Base-by-base conservation (phyloP, 2,888 invertebrate genomes). In the Cylloceria caligata region DNA sequence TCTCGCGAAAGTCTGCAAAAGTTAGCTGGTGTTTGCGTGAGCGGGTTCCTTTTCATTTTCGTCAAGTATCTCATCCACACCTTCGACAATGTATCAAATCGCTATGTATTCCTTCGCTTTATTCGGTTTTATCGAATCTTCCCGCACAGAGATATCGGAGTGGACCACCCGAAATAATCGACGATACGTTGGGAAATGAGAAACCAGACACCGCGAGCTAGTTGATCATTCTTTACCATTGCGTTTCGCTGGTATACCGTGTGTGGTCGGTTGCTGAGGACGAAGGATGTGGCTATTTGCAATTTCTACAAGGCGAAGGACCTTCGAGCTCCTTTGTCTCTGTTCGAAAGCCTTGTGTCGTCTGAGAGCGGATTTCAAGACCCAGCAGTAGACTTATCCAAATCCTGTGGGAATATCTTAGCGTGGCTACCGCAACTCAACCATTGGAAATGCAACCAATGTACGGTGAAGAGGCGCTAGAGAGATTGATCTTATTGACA, bases 111-210 rank as follows among this genome's bases (percentile, higher is more conserved):
- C 42, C 34, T 19, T 21, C 55, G 42, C 19, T 42, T 55, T 49
- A 49, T 9, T 21, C 67, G 21, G 34, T 13, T 11, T 65, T 45
- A 39, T 69, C 60, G 68, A 36, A 77, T 21, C 21, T 19, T 42
- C 42, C 30, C 45, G 11, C 24, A 19, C 64, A 52, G 60, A 42
- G 45, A 27, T 16, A 42, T 42, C 60, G 24, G 6, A 45, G 7
- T 21, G 74, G 89, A 89, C 88, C 88, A 89, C 87, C 88, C 87
- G 84, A 89, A 89, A 87, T 84, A 68, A 52, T 73, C 60, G 84
- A 83, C 71, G 57, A 73, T 13, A 67, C 39, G 67, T 75, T 73
- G 76, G 55, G 65, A 49, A 65, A 78, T 57, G 65, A 81, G 85
- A 88, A 74, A 85, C 78, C 67, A 19, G 60, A 60, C 68, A 81